phyloP scores from a whole-genome alignment of 2,888 invertebrate species.

The Acronicta alni region DNA sequence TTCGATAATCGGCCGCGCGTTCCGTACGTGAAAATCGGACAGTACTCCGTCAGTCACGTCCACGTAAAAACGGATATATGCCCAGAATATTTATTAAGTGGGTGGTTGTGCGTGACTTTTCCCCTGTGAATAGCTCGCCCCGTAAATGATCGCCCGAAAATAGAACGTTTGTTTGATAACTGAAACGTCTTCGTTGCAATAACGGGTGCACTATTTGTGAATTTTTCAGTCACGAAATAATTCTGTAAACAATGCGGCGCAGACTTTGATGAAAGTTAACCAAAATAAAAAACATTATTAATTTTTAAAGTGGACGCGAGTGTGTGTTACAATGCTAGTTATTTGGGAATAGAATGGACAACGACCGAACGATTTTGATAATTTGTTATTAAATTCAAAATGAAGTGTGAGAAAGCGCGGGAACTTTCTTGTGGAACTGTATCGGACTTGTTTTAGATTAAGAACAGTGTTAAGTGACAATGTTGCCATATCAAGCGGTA shows the following conservation, averaged over 20 bases:
- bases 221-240: slow-evolving; percentile 42
- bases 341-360: slow-evolving; percentile 42
- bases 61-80: slow-evolving; percentile 90
- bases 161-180: slow-evolving; percentile 84
- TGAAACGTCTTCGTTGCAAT: slow-evolving; percentile 72
- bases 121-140: slow-evolving; percentile 85
- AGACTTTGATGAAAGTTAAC: slow-evolving; percentile 44
- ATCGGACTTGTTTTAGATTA: slow-evolving; percentile 62
- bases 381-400: slow-evolving; percentile 60
- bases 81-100: slow-evolving; percentile 91
- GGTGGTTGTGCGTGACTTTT: slow-evolving; percentile 89
- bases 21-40: slow-evolving; percentile 89
- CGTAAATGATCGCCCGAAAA: slow-evolving; percentile 83
- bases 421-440: slow-evolving; percentile 65
- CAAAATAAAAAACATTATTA: slow-evolving; percentile 48
- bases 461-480: slow-evolving; percentile 78
- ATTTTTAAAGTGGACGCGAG: slow-evolving; percentile 53
- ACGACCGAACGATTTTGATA: slow-evolving; percentile 59
- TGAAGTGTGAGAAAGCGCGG: slow-evolving; percentile 69
- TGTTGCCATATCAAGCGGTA: slow-evolving; percentile 96
- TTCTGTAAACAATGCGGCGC: slow-evolving; percentile 51
- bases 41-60: slow-evolving; percentile 87
- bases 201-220: slow-evolving; percentile 59
- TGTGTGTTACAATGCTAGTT: slow-evolving; percentile 61
- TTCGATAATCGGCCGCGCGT: slow-evolving; percentile 89